These are phyloP conservation scores for Pandion haliaetus DNA, from an alignment of 2,113 vertebrate species.

Conservation along the genomic window DNA sequence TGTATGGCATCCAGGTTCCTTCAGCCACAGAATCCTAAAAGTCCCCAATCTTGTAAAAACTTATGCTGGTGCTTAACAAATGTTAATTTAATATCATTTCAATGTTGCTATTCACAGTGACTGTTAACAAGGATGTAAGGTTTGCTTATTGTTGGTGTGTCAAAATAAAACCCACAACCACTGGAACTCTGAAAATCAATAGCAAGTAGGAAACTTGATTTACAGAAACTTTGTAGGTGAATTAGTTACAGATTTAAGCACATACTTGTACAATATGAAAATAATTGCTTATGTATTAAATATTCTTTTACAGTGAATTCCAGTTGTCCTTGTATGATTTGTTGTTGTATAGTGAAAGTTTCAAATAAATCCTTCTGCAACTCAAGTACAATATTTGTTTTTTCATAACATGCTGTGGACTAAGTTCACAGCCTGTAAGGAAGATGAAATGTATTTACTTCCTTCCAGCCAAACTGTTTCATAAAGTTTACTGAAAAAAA, in stretches of 20 bases:
- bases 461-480: neutral
- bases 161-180: neutral
- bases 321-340: neutral
- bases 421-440: neutral
- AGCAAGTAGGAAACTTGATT: neutral
- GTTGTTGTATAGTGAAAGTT: neutral
- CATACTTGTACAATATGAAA: neutral
- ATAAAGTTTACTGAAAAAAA: neutral
- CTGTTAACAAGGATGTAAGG: neutral
- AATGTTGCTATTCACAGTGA: neutral
- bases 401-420: neutral
- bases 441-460: neutral
- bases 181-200: neutral
- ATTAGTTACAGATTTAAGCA: neutral
- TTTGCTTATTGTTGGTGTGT: neutral
- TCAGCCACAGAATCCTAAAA: neutral
- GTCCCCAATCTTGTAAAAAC: neutral
- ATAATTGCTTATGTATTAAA: neutral
- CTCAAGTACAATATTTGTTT: neutral
- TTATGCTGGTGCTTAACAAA: neutral
- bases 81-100: neutral
- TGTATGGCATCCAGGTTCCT: neutral
- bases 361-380: neutral
- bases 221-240: neutral
- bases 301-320: neutral